Evolutionary conservation across 2,888 invertebrate species (phyloP).

Genomic region (Lasioglossum malachurum): DNA sequence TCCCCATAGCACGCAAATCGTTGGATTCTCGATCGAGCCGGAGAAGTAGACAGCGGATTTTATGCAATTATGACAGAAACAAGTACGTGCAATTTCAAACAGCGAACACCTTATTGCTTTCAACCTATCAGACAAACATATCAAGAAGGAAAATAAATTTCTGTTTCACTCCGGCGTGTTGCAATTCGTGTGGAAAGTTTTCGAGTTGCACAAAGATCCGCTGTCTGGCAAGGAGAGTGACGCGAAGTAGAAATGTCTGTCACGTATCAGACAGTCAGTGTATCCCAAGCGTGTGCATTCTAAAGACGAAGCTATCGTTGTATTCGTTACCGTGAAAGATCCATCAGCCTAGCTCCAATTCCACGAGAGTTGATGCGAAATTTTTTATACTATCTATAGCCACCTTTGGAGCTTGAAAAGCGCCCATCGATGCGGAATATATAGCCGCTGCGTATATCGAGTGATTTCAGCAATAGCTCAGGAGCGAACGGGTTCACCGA

Average conservation of each 20-base stretch:
- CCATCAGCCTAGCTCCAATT: not conserved
- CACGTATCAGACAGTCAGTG: not conserved
- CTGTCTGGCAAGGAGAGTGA: not conserved
- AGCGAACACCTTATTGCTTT: not conserved
- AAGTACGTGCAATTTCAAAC: too few species aligned
- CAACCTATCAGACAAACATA: fast-evolving
- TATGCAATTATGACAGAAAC: not conserved
- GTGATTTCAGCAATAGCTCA: not conserved
- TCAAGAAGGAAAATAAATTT: not conserved
- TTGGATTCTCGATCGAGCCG: not conserved
- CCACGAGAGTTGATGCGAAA: not conserved
- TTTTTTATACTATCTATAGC: not conserved
- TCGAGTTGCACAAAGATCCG: not conserved
- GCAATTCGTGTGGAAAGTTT: not conserved
- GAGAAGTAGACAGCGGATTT: not conserved
- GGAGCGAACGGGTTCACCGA: not conserved
- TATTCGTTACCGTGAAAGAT: not conserved
- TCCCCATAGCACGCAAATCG: not conserved
- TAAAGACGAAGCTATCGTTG: not conserved
- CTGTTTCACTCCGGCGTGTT: not conserved
- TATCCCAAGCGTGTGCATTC: not conserved
- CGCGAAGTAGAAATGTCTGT: not conserved
- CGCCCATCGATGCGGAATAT: not conserved
- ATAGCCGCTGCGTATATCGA: not conserved
- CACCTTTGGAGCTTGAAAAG: not conserved